Evolutionary conservation across 2,113 vertebrate genomes (phyloP).

Genomic region (Catharus fuscescens): DNA sequence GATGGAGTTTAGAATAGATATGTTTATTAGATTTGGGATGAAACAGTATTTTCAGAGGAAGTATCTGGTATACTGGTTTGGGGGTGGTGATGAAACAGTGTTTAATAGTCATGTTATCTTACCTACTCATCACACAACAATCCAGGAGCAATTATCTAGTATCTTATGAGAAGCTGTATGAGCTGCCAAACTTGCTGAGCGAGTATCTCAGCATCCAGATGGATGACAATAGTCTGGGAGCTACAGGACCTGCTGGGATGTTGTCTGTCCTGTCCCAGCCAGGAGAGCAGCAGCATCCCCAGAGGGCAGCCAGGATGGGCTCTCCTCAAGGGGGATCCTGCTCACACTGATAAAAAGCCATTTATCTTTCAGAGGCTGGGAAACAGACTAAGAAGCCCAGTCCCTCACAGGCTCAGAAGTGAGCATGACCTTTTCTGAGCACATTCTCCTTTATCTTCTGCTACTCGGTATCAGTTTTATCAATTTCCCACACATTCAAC

Average conservation of each 20-base stretch:
- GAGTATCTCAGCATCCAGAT: background rate
- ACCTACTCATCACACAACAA: slow-evolving; percentile 36
- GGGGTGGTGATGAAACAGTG: slow-evolving; percentile 10
- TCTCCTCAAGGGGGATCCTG: background rate
- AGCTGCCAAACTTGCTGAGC: slow-evolving; percentile 14
- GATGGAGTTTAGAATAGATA: background rate
- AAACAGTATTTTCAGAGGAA: slow-evolving; percentile 25
- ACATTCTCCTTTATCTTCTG: background rate
- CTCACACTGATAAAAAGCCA: background rate
- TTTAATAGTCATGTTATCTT: slow-evolving; percentile 61
- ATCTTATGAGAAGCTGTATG: slow-evolving; percentile 22
- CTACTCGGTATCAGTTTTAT: background rate
- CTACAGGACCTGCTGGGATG: background rate
- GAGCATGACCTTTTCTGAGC: background rate
- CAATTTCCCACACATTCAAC: background rate
- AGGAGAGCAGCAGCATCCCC: background rate
- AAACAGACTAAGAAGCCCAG: background rate
- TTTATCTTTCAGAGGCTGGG: background rate
- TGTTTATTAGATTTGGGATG: background rate
- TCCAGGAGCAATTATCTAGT: slow-evolving; percentile 44
- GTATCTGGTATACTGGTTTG: slow-evolving; percentile 33
- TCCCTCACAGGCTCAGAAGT: background rate
- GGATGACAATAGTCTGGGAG: slow-evolving; percentile 1
- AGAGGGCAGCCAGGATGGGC: background rate
- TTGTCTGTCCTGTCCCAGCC: background rate